Evolutionary conservation across 2,797 vertebrate genomes (phyloP).

Genomic region (Liparis tanakae): DNA sequence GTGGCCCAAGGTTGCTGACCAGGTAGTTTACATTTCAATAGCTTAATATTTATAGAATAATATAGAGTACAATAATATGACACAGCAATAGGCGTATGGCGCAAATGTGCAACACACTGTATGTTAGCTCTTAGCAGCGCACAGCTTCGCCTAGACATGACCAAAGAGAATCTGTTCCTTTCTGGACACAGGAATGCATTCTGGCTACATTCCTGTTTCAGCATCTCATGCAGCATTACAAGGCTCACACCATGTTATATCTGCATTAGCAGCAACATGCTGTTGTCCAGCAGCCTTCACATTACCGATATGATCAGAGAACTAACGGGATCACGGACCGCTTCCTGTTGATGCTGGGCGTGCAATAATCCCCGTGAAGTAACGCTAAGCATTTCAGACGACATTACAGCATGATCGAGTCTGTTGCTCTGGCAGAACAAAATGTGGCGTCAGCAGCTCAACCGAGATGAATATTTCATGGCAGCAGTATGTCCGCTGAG

Average conservation of each 20-base stretch:
- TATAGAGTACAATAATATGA: neutral
- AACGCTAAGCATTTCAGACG: slow-evolving; percentile 30
- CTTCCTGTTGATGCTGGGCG: slow-evolving; percentile 30
- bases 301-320: neutral
- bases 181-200: slow-evolving; percentile 14
- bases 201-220: slow-evolving; percentile 16
- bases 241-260: slow-evolving; percentile 26
- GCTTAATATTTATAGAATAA: slow-evolving; percentile 4
- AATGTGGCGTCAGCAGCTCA: slow-evolving; percentile 17
- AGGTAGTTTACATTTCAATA: neutral
- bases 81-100: neutral
- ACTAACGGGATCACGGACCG: neutral
- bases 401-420: slow-evolving; percentile 54
- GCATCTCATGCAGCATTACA: neutral
- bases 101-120: slow-evolving; percentile 1
- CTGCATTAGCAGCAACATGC: slow-evolving; percentile 11
- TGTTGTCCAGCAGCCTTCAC: neutral
- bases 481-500: neutral
- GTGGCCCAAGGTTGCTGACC: neutral
- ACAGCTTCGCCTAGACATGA: neutral
- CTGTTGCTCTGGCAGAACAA: slow-evolving; percentile 14
- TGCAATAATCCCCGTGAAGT: slow-evolving; percentile 33
- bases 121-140: neutral
- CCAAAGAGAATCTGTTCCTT: neutral
- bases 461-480: neutral